Conservation (phyloP, 2,113 vertebrate species). For the Neodontobutis hainanensis region DNA sequence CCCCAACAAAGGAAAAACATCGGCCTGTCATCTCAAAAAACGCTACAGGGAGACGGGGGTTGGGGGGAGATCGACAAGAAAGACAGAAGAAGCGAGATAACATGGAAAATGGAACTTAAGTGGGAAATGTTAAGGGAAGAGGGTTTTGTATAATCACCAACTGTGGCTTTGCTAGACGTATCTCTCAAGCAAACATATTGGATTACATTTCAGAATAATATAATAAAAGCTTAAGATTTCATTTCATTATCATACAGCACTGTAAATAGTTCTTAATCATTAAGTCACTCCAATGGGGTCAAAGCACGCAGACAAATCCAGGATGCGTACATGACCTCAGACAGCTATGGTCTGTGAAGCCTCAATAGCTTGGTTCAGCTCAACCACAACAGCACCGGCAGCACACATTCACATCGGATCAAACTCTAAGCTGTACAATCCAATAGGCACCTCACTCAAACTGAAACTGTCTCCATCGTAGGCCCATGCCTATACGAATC, state of each 20-base stretch:
- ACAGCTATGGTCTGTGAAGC: constrained; percentile 40
- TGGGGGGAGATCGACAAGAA: constrained; percentile 48
- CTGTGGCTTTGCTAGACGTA: not conserved
- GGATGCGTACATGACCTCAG: constrained; percentile 39
- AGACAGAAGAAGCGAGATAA: constrained; percentile 57
- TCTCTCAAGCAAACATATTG: constrained; percentile 18
- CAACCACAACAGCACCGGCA: constrained; percentile 43
- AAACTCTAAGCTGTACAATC: constrained; percentile 63
- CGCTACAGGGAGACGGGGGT: constrained; percentile 56
- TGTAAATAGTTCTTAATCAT: too few relatives aligned
- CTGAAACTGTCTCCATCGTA: constrained; percentile 40
- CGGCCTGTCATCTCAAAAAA: constrained; percentile 72
- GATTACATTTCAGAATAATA: not conserved
- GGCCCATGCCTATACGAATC: constrained; percentile 53
- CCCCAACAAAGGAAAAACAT: constrained; percentile 74
- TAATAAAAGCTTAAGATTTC: not conserved
- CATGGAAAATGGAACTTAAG: constrained; percentile 39
- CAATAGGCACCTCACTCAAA: constrained; percentile 66
- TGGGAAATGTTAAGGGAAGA: constrained; percentile 32
- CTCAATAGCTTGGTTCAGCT: constrained; percentile 50
- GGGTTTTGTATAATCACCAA: constrained; percentile 17
- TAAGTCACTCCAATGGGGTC: not conserved
- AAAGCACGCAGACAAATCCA: constrained; percentile 27
- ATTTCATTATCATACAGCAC: too few relatives aligned
- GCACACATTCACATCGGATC: constrained; percentile 59